phyloP scores from a whole-genome alignment of 2,113 vertebrate genomes.

The Pluvianellus socialis region DNA sequence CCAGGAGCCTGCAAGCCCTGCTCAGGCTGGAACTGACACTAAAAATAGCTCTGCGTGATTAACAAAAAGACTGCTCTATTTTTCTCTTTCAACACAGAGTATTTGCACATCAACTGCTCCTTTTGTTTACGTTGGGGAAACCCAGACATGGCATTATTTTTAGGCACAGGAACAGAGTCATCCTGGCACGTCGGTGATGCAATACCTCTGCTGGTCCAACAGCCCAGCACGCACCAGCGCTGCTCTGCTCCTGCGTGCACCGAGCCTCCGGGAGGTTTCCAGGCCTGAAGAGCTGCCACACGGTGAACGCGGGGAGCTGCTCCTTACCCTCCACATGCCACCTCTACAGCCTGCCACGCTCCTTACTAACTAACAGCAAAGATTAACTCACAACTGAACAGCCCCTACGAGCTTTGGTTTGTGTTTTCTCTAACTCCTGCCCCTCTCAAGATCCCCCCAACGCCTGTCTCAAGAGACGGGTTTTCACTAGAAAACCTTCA shows the following conservation, averaged over 20 bases:
- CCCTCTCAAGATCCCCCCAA: background rate
- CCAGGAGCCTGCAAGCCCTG: conserved; percentile 33
- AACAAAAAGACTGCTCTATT: conserved; percentile 45
- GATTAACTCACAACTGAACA: background rate
- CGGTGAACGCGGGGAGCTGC: rapidly evolving
- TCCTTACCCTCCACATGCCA: rapidly evolving
- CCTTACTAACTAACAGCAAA: rapidly evolving
- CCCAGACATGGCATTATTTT: conserved; percentile 50
- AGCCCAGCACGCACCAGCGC: background rate
- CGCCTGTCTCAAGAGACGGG: rapidly evolving
- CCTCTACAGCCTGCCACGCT: rapidly evolving
- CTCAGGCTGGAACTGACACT: background rate
- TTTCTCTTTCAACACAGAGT: conserved; percentile 14
- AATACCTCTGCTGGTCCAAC: background rate
- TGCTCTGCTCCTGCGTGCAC: rapidly evolving
- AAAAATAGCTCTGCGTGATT: conserved; percentile 60
- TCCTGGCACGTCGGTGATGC: conserved; percentile 12
- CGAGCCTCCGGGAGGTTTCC: background rate
- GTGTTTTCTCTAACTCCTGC: background rate
- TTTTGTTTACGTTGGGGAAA: conserved; percentile 44
- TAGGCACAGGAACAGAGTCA: conserved; percentile 48
- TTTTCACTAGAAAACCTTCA: background rate
- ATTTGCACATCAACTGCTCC: conserved; percentile 44
- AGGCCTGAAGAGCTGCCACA: background rate
- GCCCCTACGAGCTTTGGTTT: background rate